Evolutionary conservation across 1,140 invertebrate genomes (phyloP), one percentile per base, ranked within the genome.

Genomic region (Neotoxoptera formosana): DNA sequence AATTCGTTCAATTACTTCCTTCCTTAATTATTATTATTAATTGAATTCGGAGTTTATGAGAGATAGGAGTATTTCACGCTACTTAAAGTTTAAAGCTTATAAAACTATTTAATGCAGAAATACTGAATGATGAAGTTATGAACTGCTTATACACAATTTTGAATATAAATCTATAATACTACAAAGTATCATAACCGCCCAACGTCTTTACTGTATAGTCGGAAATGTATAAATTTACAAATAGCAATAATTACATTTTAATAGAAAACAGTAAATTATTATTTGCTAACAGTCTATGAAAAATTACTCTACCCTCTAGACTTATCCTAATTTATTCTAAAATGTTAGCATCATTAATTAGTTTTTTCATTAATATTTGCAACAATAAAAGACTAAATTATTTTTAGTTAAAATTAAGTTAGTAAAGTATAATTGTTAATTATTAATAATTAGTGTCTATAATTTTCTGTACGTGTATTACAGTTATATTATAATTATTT

Each of bases 71-170:
- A 14, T 34, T 14, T 11, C 1, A 76, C n/a, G n/a, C 17, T 34
- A n/a, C 30, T 67, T 67, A n/a, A 67, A 67, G 60, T n/a, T 67
- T 67, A 67, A 67, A 76, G 60, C 60, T 76, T 76, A n/a, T 76
- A 76, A 17, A n/a, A n/a, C 17, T 76, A 76, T 76, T n/a, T 76
- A n/a, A 14, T 17, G 4, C n/a, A n/a, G 14, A 6, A n/a, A 76
- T 76, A 76, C 30, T 76, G 4, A n/a, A 76, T 76, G n/a, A 17
- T n/a, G n/a, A 76, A 76, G n/a, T 76, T 76, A 76, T 34, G 17
- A 76, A n/a, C 11, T 76, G 30, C 4, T 76, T 76, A n/a, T 76
- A 34, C 11, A 34, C n/a, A n/a, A 76, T 34, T 17, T 76, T 34
- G 14, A 4, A 0, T 17, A 76, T n/a, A 14, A n/a, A n/a, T 76